Percentiles rank a stretch among this genome's conserved stretches.
Conservation (phyloP, 2,113 vertebrate genomes). For the Emberiza fucata region DNA sequence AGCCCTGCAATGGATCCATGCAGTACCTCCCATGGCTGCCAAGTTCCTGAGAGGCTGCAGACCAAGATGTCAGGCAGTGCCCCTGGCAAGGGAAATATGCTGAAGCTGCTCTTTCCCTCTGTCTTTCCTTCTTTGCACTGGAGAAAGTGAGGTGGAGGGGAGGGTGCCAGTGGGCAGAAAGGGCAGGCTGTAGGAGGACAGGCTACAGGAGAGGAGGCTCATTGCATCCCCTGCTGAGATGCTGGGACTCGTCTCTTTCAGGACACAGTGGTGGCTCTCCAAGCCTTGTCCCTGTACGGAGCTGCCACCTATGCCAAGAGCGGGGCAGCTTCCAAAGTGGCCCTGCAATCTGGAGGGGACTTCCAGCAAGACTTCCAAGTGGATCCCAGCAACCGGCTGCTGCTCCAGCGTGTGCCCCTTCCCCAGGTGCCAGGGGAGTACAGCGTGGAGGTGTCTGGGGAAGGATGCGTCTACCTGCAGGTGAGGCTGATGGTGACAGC, state of each 20-base stretch:
- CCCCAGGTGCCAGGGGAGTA: slow-evolving; percentile 71
- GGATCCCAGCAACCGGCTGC: slow-evolving; percentile 76
- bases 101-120: not conserved
- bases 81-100: not conserved
- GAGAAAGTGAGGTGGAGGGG: not conserved
- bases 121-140: not conserved
- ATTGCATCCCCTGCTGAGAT: not conserved
- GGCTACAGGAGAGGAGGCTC: not conserved
- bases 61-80: fast-evolving
- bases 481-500: slow-evolving; percentile 45
- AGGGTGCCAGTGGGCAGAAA: not conserved
- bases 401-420: slow-evolving; percentile 78
- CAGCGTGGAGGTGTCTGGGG: slow-evolving; percentile 53
- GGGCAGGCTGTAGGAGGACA: not conserved
- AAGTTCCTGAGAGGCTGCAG: fast-evolving
- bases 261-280: slow-evolving; percentile 77
- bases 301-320: slow-evolving; percentile 42
- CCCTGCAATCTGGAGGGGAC: slow-evolving; percentile 19
- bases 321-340: not conserved
- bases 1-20: not conserved
- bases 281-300: slow-evolving; percentile 69
- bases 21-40: not conserved
- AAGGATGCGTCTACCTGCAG: slow-evolving; percentile 76
- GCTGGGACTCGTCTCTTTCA: not conserved
- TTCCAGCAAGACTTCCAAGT: slow-evolving; percentile 73